Base-by-base conservation (phyloP, 2,113 vertebrate genomes). In the Redunca redunca region DNA sequence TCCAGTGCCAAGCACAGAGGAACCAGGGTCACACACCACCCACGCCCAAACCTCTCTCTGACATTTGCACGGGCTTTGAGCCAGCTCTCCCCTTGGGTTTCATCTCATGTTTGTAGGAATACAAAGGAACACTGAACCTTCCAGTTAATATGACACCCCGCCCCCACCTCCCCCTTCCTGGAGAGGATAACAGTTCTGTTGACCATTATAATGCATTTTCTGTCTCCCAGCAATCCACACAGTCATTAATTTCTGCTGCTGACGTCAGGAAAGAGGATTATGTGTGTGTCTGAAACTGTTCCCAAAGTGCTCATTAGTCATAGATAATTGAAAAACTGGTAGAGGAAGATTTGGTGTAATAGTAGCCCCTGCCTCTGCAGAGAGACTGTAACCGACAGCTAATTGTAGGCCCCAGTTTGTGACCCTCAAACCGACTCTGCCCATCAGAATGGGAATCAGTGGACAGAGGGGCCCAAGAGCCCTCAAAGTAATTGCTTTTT, bases 241-340 rank as follows among this genome's bases (percentile, higher is more conserved):
- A 87, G 84, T 98, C 96, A 96, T 98, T 98, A 98, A 97, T 98
- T 98, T 98, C 94, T 98, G 88, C 84, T 98, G 78, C 91, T 98
- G 93, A 95, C 87, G 40, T 98, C 93, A 98, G 96, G 97, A 96
- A 91, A 96, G 90, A 97, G 53, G 90, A 96, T 98, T 98, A 97
- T 98, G 98, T 97, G 97, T 98, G 94, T 96, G 96, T 98, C 97
- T 98, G 96, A 98, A 98, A 98, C 97, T 91, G 74, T 96, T 98
- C 98, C 97, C 98, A 98, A 97, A 98, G 83, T 98, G 98, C 95
- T 98, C 84, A 97, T 98, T 98, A 98, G 94, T 97, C 98, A 98
- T 97, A 98, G 98, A 98, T 98, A 98, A 98, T 95, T 98, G 98
- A 98, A 97, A 97, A 98, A 64, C 96, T 97, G 92, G 58, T 98